Evolutionary conservation across 2,888 invertebrate genomes (phyloP).

Genomic region (Spodoptera picta): DNA sequence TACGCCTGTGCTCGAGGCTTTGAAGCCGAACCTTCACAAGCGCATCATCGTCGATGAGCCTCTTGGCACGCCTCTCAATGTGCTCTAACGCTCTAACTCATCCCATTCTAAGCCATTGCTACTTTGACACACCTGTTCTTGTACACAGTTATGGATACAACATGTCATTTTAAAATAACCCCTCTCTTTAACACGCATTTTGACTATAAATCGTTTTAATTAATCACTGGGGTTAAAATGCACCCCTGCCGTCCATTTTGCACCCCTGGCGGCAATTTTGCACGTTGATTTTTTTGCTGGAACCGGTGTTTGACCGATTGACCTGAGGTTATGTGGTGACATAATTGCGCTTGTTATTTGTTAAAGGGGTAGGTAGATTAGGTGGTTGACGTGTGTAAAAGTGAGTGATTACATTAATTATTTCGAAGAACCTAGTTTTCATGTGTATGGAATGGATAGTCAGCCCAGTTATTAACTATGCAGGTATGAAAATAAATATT

Average conservation of each 20-base stretch:
- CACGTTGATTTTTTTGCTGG: too few relatives aligned
- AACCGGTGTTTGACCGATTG: slow-evolving; percentile 10
- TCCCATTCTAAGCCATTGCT: background rate
- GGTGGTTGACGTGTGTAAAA: too few relatives aligned
- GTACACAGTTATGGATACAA: background rate
- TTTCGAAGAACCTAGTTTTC: background rate
- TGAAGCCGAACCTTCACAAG: too few relatives aligned
- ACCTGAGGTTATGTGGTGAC: slow-evolving; percentile 3
- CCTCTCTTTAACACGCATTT: slow-evolving; percentile 13
- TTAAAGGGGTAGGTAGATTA: too few relatives aligned
- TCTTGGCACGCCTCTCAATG: too few relatives aligned
- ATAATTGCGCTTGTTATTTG: background rate
- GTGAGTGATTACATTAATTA: too few relatives aligned
- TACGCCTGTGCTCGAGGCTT: too few relatives aligned
- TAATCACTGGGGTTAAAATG: slow-evolving; percentile 40
- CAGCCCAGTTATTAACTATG: too few relatives aligned
- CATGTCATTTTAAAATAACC: slow-evolving; percentile 9
- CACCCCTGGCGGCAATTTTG: background rate
- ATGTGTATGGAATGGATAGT: too few relatives aligned
- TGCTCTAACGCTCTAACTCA: too few relatives aligned
- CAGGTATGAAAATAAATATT: too few relatives aligned
- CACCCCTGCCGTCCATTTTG: slow-evolving; percentile 30
- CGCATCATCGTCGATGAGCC: too few relatives aligned
- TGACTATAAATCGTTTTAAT: slow-evolving; percentile 42
- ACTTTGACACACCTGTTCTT: background rate